Conservation (phyloP, 2,888 invertebrate species). For the Campoplex capitator region DNA sequence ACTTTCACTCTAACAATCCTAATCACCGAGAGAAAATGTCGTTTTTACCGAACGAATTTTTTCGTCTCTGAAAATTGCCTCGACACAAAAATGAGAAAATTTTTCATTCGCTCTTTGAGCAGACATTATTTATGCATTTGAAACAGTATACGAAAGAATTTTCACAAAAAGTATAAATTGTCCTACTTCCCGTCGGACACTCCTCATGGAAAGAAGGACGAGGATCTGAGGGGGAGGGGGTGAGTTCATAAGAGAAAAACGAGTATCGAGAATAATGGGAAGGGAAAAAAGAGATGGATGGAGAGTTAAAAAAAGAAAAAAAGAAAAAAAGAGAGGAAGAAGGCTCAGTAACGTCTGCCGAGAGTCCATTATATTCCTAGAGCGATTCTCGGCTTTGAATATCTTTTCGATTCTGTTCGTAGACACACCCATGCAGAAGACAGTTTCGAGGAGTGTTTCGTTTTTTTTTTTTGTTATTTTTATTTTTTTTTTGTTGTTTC, state of each 20-base stretch:
- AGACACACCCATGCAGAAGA: slow-evolving; percentile 1
- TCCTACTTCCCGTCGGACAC: background rate
- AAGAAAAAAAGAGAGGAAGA: background rate
- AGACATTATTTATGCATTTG: background rate
- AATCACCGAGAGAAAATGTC: background rate
- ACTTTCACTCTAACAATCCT: background rate
- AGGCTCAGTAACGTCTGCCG: slow-evolving; percentile 11
- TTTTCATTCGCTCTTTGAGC: background rate
- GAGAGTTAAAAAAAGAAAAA: background rate
- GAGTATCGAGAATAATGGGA: slow-evolving; percentile 52
- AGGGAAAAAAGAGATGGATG: slow-evolving; percentile 17
- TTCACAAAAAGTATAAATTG: background rate
- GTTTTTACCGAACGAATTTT: background rate
- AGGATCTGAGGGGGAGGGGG: background rate
- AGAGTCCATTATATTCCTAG: slow-evolving; percentile 58
- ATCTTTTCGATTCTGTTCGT: slow-evolving; percentile 45
- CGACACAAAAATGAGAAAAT: background rate
- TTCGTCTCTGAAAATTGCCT: background rate
- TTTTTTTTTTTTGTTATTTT: background rate
- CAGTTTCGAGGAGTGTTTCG: background rate
- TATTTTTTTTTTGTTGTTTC: background rate
- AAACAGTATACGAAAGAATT: background rate
- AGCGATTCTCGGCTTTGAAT: slow-evolving; percentile 63
- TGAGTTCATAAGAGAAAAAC: slow-evolving; percentile 31
- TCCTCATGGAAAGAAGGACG: background rate